Evolutionary conservation across 2,888 invertebrate genomes (phyloP), one percentile per base, ranked within the genome.

Genomic region (Globia sparganii): DNA sequence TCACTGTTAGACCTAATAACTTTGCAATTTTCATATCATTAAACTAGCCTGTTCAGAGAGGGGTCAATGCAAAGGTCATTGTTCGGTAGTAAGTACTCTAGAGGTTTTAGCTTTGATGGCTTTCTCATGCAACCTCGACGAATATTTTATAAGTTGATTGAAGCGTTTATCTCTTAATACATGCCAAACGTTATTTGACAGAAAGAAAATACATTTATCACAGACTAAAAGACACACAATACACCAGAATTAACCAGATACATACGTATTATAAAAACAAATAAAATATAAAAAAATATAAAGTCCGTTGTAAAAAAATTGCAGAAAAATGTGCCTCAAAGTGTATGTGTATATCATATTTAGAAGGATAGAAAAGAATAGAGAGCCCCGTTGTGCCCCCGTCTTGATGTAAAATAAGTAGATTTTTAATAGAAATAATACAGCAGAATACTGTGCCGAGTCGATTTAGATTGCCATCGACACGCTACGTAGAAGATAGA

Each of bases 21-120:
- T 40, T 46, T 34, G n/a, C 75, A 76, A 78, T 82, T 82, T 64
- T 49, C 37, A 58, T 64, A 77, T 46, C 43, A 53, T 77, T 80
- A 74, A 37, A 31, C 61, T 53, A 21, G 28, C 34, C 15, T 40
- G 25, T 13, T 25, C n/a, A 11, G 0, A 18, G 4, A 21, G 31
- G 58, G 71, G 37, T 56, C 25, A 59, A 46, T 25, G 34, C 40
- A 49, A 49, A 65, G 82, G 49, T 68, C 31, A 68, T 21, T 64
- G 59, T 58, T 68, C 37, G 3, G n/a, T 56, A 34, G 53, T 31
- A 64, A 40, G n/a, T 56, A 75, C 28, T 28, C 28, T 58, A 28
- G 15, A 59, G 28, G 31, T 43, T 37, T 37, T 58, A 59, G 58
- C 8, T 31, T 59, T 18, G 58, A 8, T 56, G 56, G 1, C n/a